Percentiles rank a stretch among this genome's conserved stretches.
Evolutionary conservation across 2,113 vertebrate genomes (phyloP).

Genomic region (Leptocoma aspasia): DNA sequence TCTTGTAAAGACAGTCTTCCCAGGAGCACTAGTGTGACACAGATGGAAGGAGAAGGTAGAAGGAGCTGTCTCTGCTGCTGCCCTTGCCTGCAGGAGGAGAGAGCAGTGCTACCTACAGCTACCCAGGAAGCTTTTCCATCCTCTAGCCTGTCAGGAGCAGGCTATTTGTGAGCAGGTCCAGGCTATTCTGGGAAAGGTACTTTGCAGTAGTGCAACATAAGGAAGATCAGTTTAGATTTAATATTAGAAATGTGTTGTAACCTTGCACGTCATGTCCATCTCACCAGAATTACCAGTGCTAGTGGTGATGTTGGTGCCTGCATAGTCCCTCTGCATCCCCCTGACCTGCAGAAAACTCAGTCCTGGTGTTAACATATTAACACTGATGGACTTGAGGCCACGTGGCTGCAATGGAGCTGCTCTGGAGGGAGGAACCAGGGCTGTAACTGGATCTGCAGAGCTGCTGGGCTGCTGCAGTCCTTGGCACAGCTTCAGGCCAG

Average conservation of each 20-base stretch:
- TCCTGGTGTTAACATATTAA: neutral
- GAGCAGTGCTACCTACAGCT: neutral
- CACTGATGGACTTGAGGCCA: neutral
- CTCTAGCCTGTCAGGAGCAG: neutral
- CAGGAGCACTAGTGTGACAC: neutral
- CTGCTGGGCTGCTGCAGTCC: neutral
- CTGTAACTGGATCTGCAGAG: constrained; percentile 9
- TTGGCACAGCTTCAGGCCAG: constrained; percentile 1
- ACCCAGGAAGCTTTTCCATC: neutral
- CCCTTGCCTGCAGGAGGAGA: neutral
- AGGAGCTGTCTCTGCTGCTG: neutral
- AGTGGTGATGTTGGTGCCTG: neutral
- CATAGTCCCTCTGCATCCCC: neutral
- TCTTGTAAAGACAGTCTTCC: neutral
- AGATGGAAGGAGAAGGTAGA: neutral
- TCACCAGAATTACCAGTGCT: neutral
- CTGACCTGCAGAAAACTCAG: neutral
- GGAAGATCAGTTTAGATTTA: neutral
- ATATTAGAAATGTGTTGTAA: neutral
- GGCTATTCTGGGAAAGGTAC: neutral
- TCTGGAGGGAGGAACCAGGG: neutral
- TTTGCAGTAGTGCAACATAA: neutral
- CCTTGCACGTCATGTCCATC: neutral
- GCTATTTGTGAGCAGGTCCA: neutral
- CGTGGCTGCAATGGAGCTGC: neutral